Evolutionary conservation across 2,888 invertebrate species (phyloP).

Genomic region (Ophraella communa): DNA sequence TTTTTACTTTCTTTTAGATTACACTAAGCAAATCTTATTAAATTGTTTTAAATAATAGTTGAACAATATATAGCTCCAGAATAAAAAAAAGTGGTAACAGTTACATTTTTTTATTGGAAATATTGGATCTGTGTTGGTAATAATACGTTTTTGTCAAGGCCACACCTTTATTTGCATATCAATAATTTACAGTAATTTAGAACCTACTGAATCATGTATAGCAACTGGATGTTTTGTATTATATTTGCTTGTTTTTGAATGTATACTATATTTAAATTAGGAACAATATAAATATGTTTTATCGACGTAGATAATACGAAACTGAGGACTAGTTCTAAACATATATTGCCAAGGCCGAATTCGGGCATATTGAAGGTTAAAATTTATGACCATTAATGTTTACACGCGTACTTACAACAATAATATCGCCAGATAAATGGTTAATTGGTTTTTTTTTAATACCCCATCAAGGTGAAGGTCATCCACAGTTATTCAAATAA

Average conservation of each 20-base stretch:
- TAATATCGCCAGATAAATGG: neutral
- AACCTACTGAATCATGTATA: neutral
- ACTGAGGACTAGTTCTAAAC: neutral
- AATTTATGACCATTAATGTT: neutral
- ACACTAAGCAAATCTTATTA: too few species aligned
- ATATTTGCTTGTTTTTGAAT: neutral
- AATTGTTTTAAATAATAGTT: too few species aligned
- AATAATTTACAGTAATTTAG: too few species aligned
- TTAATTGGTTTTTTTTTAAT: conserved; percentile 2
- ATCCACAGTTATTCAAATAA: neutral
- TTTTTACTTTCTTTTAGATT: too few species aligned
- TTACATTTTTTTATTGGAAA: too few species aligned
- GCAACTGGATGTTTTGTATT: neutral
- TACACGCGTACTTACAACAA: neutral
- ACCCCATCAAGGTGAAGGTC: conserved; percentile 6
- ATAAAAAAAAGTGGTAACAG: too few species aligned
- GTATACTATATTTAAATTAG: neutral
- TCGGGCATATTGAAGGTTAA: conserved; percentile 41
- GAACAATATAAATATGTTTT: neutral
- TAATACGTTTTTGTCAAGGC: too few species aligned
- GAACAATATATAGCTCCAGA: too few species aligned
- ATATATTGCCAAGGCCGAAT: conserved; percentile 36
- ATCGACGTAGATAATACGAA: neutral
- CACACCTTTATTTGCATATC: too few species aligned
- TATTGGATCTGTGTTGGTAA: too few species aligned